Conservation (phyloP, 2,888 invertebrate genomes). For the Perdita meconis region DNA sequence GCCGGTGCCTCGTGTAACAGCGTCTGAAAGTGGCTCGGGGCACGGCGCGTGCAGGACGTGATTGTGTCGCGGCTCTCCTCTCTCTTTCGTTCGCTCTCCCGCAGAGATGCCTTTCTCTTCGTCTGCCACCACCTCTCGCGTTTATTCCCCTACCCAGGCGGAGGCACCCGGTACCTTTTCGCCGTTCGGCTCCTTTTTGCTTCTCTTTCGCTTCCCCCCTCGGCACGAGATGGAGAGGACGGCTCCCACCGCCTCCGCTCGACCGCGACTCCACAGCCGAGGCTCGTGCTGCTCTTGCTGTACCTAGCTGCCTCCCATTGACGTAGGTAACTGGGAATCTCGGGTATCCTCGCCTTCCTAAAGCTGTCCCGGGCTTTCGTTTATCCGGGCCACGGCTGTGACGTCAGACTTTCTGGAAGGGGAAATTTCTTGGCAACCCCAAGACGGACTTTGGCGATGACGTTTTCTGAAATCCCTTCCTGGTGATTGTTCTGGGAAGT, state of each 20-base stretch:
- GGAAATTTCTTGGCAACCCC: not conserved
- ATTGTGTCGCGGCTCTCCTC: conserved; percentile 78
- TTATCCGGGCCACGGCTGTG: not conserved
- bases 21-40: conserved; percentile 80
- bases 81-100: conserved; percentile 36
- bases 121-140: conserved; percentile 64
- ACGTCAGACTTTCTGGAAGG: not conserved
- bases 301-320: conserved; percentile 78
- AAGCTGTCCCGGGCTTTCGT: not conserved
- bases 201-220: conserved; percentile 66
- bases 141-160: conserved; percentile 66
- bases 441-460: not conserved
- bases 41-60: conserved; percentile 84
- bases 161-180: conserved; percentile 63
- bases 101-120: conserved; percentile 42
- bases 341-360: not conserved
- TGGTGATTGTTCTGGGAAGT: no score
- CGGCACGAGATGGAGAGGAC: conserved; percentile 73
- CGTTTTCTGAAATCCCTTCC: no score
- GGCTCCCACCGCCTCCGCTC: conserved; percentile 82
- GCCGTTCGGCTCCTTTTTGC: conserved; percentile 67
- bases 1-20: conserved; percentile 78
- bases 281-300: conserved; percentile 79
- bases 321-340: conserved; percentile 71
- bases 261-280: conserved; percentile 73